Base-by-base conservation (phyloP, 2,888 invertebrate species). In the Dryomyza anilis region DNA sequence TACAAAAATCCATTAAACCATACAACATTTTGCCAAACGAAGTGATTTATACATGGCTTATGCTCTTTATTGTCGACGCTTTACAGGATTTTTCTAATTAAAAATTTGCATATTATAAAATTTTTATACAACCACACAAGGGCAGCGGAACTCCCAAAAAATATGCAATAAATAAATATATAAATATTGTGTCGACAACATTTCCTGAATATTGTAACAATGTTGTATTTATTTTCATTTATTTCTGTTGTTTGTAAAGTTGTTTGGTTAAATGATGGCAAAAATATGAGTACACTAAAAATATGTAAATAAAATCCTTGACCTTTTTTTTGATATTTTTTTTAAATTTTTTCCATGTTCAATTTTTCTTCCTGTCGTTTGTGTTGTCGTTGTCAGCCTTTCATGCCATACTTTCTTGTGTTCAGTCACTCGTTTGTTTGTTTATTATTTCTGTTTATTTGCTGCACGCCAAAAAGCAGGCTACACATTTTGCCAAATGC, bases 151-250 rank as follows among this genome's bases (percentile, higher is more conserved):
- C 61, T 12, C 57, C 66, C 46, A 58, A 43, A 66, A 63, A 63
- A 27, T 63, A 63, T 53, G 62, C 66, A 33, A 58, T 58, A 66
- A 58, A 66, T 58, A 58, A 46, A 21, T 39, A n/a, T n/a, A 25
- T 50, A n/a, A n/a, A n/a, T 50, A 25, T 27, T 50, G 50, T 50
- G 27, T 45, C 23, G 19, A 1, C 23, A 48, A 59, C 48, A 33
- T 59, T 30, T n/a, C 48, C 43, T 59, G 59, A 48, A 59, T 36
- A 59, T 59, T 59, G 48, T 48, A 59, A 59, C 33, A 59, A 59
- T 25, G 50, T 59, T 59, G 33, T 43, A n/a, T n/a, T n/a, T n/a
- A n/a, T n/a, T n/a, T n/a, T n/a, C n/a, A n/a, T n/a, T n/a, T n/a
- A n/a, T n/a, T n/a, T n/a, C n/a, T n/a, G n/a, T n/a, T n/a, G n/a